A percentile compares a stretch with the other conserved stretches of the same genome.
These are phyloP conservation scores for Aleiodes testaceus DNA, from an alignment of 2,888 invertebrate genomes.

Conservation along the genomic window DNA sequence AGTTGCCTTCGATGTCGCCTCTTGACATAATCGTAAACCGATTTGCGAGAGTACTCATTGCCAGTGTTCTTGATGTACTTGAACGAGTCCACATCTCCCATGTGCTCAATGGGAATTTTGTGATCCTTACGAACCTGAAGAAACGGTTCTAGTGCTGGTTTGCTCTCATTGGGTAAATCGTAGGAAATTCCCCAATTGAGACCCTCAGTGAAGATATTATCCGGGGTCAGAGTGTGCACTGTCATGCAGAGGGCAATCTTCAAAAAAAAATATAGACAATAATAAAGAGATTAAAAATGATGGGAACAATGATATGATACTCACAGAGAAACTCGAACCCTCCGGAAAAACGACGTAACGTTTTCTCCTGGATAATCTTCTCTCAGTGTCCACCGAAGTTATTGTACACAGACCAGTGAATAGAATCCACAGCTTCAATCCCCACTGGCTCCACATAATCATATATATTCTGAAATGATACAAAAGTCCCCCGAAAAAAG, in stretches of 20 bases:
- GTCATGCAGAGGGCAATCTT: constrained; percentile 78
- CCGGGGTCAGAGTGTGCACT: constrained; percentile 70
- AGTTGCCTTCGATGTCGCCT: constrained; percentile 80
- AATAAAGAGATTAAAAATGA: too few relatives aligned
- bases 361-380: constrained; percentile 76
- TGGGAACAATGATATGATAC: too few relatives aligned
- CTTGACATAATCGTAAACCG: constrained; percentile 71
- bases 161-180: constrained; percentile 72
- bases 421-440: constrained; percentile 45
- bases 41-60: constrained; percentile 58
- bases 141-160: constrained; percentile 66
- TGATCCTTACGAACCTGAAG: constrained; percentile 64
- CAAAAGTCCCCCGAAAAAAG: neutral
- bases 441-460: constrained; percentile 29
- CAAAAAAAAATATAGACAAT: too few relatives aligned
- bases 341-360: constrained; percentile 82
- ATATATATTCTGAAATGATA: constrained; percentile 26
- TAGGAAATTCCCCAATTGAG: constrained; percentile 84
- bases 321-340: constrained; percentile 81
- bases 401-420: constrained; percentile 42
- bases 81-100: constrained; percentile 40
- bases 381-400: constrained; percentile 48
- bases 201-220: constrained; percentile 77
- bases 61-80: constrained; percentile 54
- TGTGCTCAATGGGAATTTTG: constrained; percentile 35